These are phyloP conservation scores for Euwallacea fornicatus DNA, from an alignment of 1,140 invertebrate genomes.

Conservation along the genomic window DNA sequence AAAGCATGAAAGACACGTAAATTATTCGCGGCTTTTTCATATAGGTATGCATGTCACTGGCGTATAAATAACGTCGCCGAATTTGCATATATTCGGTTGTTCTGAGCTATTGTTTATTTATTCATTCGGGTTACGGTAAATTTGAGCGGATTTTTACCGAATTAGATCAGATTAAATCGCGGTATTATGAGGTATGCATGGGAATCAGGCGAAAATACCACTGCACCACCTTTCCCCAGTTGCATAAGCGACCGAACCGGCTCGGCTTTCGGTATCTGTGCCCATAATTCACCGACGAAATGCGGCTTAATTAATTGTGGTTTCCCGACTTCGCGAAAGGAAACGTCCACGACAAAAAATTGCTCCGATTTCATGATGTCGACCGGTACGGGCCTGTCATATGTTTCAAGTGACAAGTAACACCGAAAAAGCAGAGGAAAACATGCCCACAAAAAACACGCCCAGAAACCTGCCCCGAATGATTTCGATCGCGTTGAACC, in stretches of 20 bases:
- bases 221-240: slow-evolving; percentile 8
- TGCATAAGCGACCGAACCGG: slow-evolving; percentile 6
- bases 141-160: neutral
- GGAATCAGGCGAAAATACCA: neutral
- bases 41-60: slow-evolving; percentile 6
- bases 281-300: slow-evolving; percentile 18
- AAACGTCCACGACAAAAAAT: slow-evolving; percentile 25
- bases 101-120: slow-evolving; percentile 1
- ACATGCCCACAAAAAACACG: no score
- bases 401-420: no score
- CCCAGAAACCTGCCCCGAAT: no score
- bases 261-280: slow-evolving; percentile 10
- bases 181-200: slow-evolving; percentile 1
- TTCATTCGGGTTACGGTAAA: neutral
- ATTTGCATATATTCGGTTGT: slow-evolving; percentile 4
- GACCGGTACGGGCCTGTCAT: no score
- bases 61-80: neutral
- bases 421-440: no score
- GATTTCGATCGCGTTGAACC: no score
- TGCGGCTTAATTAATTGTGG: slow-evolving; percentile 18
- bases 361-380: slow-evolving; percentile 13
- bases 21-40: neutral
- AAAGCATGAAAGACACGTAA: slow-evolving; percentile 14
- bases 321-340: slow-evolving; percentile 16
- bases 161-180: slow-evolving; percentile 4